Evolutionary conservation across 2,888 invertebrate genomes (phyloP), one percentile per base, ranked within the genome.

Genomic region (Pristionchus mayeri): DNA sequence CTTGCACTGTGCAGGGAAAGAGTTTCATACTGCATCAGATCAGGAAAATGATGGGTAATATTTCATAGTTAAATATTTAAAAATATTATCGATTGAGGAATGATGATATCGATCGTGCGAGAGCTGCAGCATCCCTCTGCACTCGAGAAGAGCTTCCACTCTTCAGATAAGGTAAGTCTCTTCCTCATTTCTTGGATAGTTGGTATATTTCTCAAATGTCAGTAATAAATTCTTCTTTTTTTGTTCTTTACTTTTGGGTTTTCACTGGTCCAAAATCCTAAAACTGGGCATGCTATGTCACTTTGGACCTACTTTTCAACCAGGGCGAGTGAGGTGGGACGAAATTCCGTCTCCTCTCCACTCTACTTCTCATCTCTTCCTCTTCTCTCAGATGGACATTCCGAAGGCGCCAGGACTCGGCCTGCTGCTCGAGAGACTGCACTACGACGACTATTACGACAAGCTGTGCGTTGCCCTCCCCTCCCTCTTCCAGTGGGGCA

Each of bases 21-120:
- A 98, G 98, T 93, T 99, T 99, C 93, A 98, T 99, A 97, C 93
- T 99, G 89, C 98, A 99, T 94, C 99, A 99, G 94, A 99, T 99
- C 87, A 94, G 99, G 50, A 99, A 99, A 95, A 99, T 99, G 98
- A 95, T 95, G 57, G 94, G 94, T 94, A 80, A 71, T 44, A n/a
- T n/a, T n/a, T 24, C n/a, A 40, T 37, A 37, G 6, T 2, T 34
- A 30, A 9, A 30, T 9, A n/a, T 67, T 6, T n/a, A 11, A 18
- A 34, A 21, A 1, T 0, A 16, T 30, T n/a, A 0, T 27, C 27
- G 11, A 85, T 89, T 7, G 90, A 85, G 97, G 97, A 0, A 93
- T 97, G 79, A 94, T 95, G 57, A 95, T 98, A 90, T 97, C 97
- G 0, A 94, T 97, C 34, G 94, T 96, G 0, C 94, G 96, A 84